Percentiles rank a stretch among this genome's conserved stretches.
Evolutionary conservation across 53 echinoderm and acorn worm species (phyloP).

Genomic region (Echinarachnius parma): DNA sequence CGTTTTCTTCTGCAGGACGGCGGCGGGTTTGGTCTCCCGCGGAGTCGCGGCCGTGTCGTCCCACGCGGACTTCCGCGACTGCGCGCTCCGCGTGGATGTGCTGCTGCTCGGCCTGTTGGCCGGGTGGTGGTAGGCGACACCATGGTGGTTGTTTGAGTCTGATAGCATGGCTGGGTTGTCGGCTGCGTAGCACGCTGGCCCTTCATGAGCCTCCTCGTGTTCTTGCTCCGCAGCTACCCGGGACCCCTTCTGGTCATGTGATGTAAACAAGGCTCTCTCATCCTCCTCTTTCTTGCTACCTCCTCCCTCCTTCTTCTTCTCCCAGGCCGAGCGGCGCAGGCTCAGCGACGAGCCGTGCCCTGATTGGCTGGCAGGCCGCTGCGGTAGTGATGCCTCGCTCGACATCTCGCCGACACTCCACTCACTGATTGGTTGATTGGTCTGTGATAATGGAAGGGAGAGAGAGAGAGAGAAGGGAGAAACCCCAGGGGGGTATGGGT

Average conservation of each 20-base stretch:
- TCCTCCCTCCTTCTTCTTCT: slow-evolving; percentile 52
- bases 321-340: slow-evolving; percentile 48
- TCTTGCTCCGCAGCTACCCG: too few relatives aligned
- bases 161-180: slow-evolving; percentile 2
- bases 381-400: slow-evolving; percentile 48
- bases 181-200: background rate
- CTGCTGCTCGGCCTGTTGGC: slow-evolving; percentile 13
- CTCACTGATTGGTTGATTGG: slow-evolving; percentile 46
- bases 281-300: slow-evolving; percentile 34
- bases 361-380: slow-evolving; percentile 58
- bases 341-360: slow-evolving; percentile 41
- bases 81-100: slow-evolving; percentile 67
- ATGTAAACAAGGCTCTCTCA: slow-evolving; percentile 18
- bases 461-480: slow-evolving; percentile 26
- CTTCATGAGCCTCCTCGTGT: slow-evolving; percentile 39
- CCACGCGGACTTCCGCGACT: slow-evolving; percentile 83
- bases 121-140: slow-evolving; percentile 30
- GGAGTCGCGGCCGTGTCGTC: slow-evolving; percentile 62
- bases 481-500: slow-evolving; percentile 38
- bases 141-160: too few relatives aligned
- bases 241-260: slow-evolving; percentile 16
- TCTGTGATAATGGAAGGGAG: too few relatives aligned
- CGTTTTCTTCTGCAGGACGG: slow-evolving; percentile 64
- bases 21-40: slow-evolving; percentile 40
- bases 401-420: slow-evolving; percentile 31